Conservation (phyloP, 2,113 vertebrate species). For the Mohoua ochrocephala region DNA sequence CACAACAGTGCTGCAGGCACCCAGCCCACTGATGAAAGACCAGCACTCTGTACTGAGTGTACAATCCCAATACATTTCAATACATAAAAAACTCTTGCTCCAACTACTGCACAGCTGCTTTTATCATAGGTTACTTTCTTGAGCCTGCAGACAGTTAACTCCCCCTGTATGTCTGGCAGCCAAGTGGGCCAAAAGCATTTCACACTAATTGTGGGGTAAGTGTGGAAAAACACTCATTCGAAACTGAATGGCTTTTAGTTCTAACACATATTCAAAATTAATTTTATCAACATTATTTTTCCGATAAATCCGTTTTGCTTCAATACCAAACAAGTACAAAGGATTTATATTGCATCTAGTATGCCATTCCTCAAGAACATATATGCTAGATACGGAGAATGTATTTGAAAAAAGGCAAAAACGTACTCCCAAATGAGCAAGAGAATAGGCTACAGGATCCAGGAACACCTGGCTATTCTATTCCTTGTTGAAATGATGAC, state of each 20-base stretch:
- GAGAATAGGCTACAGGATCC: background rate
- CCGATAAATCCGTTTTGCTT: background rate
- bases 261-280: background rate
- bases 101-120: background rate
- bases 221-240: background rate
- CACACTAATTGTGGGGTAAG: background rate
- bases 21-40: background rate
- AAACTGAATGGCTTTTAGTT: background rate
- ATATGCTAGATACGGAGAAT: background rate
- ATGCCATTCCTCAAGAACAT: background rate
- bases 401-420: background rate
- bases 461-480: background rate
- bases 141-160: background rate
- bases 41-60: background rate
- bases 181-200: background rate
- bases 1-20: background rate
- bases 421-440: background rate
- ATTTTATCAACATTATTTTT: background rate
- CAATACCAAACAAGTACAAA: background rate
- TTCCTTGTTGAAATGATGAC: fast-evolving
- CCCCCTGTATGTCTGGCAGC: background rate
- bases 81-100: background rate
- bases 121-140: background rate
- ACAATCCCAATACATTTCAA: background rate
- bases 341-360: background rate